These are phyloP conservation scores for Polia nebulosa DNA, from an alignment of 2,888 invertebrate species.

Conservation along the genomic window DNA sequence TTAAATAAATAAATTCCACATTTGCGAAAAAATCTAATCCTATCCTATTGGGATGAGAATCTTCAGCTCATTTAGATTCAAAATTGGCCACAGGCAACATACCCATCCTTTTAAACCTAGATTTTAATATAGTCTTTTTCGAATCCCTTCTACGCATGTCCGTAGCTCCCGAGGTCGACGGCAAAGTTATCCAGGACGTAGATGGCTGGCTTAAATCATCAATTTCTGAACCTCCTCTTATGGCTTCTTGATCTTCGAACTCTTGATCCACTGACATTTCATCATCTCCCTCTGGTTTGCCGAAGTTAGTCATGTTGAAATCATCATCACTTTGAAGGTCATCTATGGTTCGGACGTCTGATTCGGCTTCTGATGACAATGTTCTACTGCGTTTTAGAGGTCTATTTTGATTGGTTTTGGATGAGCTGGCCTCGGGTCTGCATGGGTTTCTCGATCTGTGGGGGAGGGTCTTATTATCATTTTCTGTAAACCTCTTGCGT, in stretches of 20 bases:
- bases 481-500: too few relatives aligned
- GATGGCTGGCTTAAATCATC: conserved; percentile 53
- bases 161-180: not conserved
- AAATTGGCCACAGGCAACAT: conserved; percentile 76
- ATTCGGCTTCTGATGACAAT: not conserved
- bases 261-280: not conserved
- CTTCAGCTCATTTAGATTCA: conserved; percentile 13
- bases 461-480: not conserved
- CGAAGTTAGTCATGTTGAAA: conserved; percentile 26
- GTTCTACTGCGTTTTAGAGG: conserved; percentile 20
- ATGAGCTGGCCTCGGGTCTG: conserved; percentile 15
- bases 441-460: not conserved
- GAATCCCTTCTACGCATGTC: conserved; percentile 58
- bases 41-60: too few relatives aligned
- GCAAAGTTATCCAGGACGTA: not conserved
- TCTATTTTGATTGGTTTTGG: conserved; percentile 14
- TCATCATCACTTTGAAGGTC: not conserved
- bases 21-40: too few relatives aligned
- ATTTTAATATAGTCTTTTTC: conserved; percentile 71
- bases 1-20: too few relatives aligned
- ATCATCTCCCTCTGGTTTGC: not conserved
- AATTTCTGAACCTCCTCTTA: conserved; percentile 63
- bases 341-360: not conserved
- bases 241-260: not conserved
- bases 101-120: conserved; percentile 76